Percentiles rank a stretch among this genome's conserved stretches.
Conservation (phyloP, 2,888 invertebrate species). For the Cyclophora punctaria region DNA sequence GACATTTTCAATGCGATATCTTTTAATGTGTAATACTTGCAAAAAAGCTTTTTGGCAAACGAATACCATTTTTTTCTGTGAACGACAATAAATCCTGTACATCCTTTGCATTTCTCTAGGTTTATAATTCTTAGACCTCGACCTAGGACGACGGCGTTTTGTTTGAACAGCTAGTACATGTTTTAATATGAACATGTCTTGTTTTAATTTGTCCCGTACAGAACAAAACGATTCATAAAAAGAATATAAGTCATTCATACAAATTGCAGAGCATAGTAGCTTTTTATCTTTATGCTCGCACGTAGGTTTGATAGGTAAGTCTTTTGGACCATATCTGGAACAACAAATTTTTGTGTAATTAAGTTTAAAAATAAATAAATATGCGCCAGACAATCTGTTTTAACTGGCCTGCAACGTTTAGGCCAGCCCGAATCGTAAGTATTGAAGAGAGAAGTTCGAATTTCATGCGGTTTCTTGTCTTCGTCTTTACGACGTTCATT, state of each 20-base stretch:
- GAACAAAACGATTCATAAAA: constrained; percentile 7
- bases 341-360: no score
- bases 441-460: no score
- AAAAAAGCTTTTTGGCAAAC: constrained; percentile 5
- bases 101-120: not conserved
- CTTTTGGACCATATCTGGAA: constrained; percentile 4
- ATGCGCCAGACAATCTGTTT: no score
- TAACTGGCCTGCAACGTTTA: no score
- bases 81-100: constrained; percentile 3
- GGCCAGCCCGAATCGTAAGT: no score
- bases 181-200: constrained; percentile 9
- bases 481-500: no score
- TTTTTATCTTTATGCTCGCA: constrained; percentile 9
- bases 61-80: constrained; percentile 1
- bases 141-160: constrained; percentile 2
- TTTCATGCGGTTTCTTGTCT: no score
- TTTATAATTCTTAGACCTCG: not conserved
- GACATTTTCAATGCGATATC: constrained; percentile 2
- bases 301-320: constrained; percentile 4
- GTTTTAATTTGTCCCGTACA: constrained; percentile 8
- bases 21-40: constrained; percentile 1
- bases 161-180: not conserved
- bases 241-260: constrained; percentile 4
- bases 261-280: constrained; percentile 7
- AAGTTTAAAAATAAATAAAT: no score